Evolutionary conservation across 2,113 vertebrate genomes (phyloP).

Genomic region (Hydrolagus affinis): DNA sequence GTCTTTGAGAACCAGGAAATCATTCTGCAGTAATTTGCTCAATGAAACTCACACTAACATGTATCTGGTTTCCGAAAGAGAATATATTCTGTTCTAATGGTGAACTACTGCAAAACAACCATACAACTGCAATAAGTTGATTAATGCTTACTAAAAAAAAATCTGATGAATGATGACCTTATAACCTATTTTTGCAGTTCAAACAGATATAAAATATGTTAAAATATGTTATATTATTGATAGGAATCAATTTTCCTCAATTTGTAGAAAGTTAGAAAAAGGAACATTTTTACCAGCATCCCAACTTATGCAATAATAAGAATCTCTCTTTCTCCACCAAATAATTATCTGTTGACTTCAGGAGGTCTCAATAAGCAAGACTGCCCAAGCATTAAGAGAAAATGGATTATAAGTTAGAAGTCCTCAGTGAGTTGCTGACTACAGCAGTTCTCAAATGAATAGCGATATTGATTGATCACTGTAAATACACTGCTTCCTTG

Average conservation of each 20-base stretch:
- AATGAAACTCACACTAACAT: neutral
- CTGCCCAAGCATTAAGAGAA: neutral
- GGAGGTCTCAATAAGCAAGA: neutral
- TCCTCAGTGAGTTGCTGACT: neutral
- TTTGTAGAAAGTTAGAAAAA: too few relatives aligned
- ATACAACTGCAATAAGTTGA: too few relatives aligned
- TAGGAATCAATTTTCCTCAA: too few relatives aligned
- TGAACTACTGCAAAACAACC: too few relatives aligned
- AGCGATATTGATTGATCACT: slow-evolving; percentile 9
- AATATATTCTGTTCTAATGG: neutral
- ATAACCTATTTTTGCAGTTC: too few relatives aligned
- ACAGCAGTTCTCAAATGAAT: neutral
- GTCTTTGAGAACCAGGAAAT: neutral
- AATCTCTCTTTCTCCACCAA: too few relatives aligned
- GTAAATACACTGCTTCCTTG: slow-evolving; percentile 20
- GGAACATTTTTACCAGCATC: too few relatives aligned
- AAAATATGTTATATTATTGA: too few relatives aligned
- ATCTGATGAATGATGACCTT: too few relatives aligned
- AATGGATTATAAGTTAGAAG: neutral
- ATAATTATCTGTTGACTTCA: neutral
- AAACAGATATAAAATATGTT: too few relatives aligned
- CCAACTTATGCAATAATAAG: too few relatives aligned
- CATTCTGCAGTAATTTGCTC: neutral
- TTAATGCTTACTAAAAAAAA: too few relatives aligned
- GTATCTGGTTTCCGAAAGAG: neutral